Evolutionary conservation across 1,140 invertebrate species (phyloP), one percentile per base, ranked within the genome.

Genomic region (Sesamia nonagrioides): DNA sequence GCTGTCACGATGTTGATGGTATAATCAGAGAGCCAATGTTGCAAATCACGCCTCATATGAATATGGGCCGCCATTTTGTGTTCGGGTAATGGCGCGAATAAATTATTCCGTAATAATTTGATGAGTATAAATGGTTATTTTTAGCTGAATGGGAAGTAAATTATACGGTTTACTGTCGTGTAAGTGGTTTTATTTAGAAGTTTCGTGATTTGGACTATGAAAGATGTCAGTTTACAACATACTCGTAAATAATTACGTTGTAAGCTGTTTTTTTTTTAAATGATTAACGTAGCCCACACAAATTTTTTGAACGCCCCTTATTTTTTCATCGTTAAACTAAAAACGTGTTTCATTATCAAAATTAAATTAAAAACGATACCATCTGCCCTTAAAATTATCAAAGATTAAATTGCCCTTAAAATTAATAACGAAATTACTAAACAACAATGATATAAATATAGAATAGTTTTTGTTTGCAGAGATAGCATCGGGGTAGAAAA

Each of bases 21-120:
- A 75, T 63, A 75, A 75, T 75, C 58, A 63, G 58, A 63, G 58
- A 50, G 73, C 52, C 73, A 75, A 63, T 75, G 73, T 75, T 48
- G 58, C 73, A 75, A 75, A 63, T 75, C 73, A 60, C 37, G 54
- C 54, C 27, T 27, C 54, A 60, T 74, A 58, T 69, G 66, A 69
- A 74, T 58, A 74, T 27, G n/a, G n/a, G 71, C 33, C 37, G 71
- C 54, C 71, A 74, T 60, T 40, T 58, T 74, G 71, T 56, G 15
- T 45, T 45, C 21, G 66, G 66, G 66, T 37, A 74, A 71, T 71
- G 68, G 68, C 33, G 68, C 48, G 68, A 71, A 54, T 71, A 71
- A 71, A 52, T 52, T 71, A 71, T 71, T 71, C 50, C 61, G 37
- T 42, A 66, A 66, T 66, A 66, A 66, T 66, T 66, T 66, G 61